A percentile compares a stretch with the other conserved stretches of the same genome.
Evolutionary conservation across 2,113 vertebrate genomes (phyloP).

Genomic region (Toxotes jaculatrix): DNA sequence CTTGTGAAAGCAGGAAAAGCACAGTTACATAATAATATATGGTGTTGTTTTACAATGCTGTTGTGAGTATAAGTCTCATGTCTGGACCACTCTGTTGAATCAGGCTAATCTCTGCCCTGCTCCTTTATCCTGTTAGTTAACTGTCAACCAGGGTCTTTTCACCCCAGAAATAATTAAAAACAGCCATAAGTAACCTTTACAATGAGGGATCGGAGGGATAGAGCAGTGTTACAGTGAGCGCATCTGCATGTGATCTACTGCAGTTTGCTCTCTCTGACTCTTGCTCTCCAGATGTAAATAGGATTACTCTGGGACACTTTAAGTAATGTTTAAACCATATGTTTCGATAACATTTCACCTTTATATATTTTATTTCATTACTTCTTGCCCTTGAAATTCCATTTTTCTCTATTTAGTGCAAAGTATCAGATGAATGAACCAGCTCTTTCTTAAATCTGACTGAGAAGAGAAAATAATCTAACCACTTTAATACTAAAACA

Average conservation of each 20-base stretch:
- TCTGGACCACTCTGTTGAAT: neutral
- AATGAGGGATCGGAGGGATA: conserved; percentile 62
- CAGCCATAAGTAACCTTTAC: conserved; percentile 81
- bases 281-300: too few relatives aligned
- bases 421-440: too few relatives aligned
- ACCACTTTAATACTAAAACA: too few relatives aligned
- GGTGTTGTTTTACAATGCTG: conserved; percentile 42
- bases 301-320: too few relatives aligned
- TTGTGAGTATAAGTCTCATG: neutral
- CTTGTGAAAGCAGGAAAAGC: neutral
- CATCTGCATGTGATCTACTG: conserved; percentile 71
- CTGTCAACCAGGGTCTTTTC: conserved; percentile 69
- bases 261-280: conserved; percentile 25
- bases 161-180: conserved; percentile 68
- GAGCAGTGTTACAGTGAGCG: conserved; percentile 28
- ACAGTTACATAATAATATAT: too few relatives aligned
- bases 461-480: too few relatives aligned
- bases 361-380: too few relatives aligned
- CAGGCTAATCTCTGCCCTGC: conserved; percentile 46
- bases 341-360: too few relatives aligned
- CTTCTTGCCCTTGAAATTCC: too few relatives aligned
- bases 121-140: conserved; percentile 63
- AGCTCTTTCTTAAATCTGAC: too few relatives aligned
- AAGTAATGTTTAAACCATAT: too few relatives aligned
- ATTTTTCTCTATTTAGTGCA: too few relatives aligned